These are phyloP conservation scores for Orius laevigatus DNA, from an alignment of 1,140 invertebrate species.

Conservation along the genomic window DNA sequence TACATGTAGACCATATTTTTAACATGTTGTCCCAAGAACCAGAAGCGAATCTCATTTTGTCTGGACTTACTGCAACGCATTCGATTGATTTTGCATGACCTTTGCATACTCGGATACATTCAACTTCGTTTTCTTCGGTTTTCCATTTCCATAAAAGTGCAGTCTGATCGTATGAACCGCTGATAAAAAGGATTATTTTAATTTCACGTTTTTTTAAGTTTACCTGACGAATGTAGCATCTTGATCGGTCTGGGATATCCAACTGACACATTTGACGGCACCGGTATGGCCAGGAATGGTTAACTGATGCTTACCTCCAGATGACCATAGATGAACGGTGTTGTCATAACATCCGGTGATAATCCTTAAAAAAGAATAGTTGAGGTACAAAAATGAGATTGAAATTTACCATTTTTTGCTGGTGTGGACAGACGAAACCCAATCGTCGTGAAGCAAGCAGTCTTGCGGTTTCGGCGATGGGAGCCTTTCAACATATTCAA, in stretches of 20 bases:
- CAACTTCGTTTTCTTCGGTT: conserved; percentile 52
- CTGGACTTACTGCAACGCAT: conserved; percentile 54
- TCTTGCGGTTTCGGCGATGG: conserved; percentile 80
- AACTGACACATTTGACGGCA: conserved; percentile 72
- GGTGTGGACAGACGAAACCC: conserved; percentile 73
- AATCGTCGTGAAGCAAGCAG: conserved; percentile 85
- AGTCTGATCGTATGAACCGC: conserved; percentile 83
- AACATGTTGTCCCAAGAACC: conserved; percentile 81
- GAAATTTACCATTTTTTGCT: not conserved
- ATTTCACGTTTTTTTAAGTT: conserved; percentile 1
- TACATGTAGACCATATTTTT: conserved; percentile 59
- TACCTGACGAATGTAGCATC: conserved; percentile 58
- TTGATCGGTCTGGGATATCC: conserved; percentile 52
- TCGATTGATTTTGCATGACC: conserved; percentile 69
- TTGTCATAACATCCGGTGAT: conserved; percentile 91
- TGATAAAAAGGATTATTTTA: conserved; percentile 28
- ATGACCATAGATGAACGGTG: conserved; percentile 76
- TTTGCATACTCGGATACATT: conserved; percentile 61
- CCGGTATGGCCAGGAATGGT: conserved; percentile 73
- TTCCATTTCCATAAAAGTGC: conserved; percentile 83
- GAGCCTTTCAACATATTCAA: conserved; percentile 79
- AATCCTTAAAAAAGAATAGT: conserved; percentile 42
- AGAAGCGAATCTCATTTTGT: conserved; percentile 56
- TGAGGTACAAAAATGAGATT: not conserved
- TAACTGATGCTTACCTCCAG: conserved; percentile 63